A percentile compares a stretch with the other conserved stretches of the same genome.
phyloP scores from a whole-genome alignment of 2,888 invertebrate genomes.

The Liodrosophila aerea region DNA sequence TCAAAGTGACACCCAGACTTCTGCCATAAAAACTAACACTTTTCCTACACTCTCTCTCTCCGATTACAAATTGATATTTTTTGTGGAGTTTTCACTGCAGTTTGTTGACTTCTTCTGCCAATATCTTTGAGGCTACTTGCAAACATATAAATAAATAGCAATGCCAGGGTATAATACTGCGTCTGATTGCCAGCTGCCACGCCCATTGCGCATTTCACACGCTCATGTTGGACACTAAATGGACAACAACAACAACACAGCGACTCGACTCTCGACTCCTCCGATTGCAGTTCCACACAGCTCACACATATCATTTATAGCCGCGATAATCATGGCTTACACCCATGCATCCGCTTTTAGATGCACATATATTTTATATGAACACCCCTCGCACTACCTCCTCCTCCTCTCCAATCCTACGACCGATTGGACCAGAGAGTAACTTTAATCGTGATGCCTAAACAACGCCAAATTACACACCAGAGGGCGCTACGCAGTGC shows the following conservation, averaged over 20 bases:
- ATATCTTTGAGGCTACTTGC: constrained; percentile 38
- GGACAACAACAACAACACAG: constrained; percentile 19
- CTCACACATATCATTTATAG: constrained; percentile 76
- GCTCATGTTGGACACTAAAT: constrained; percentile 56
- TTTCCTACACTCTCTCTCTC: background rate
- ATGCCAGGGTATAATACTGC: constrained; percentile 15
- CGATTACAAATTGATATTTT: background rate
- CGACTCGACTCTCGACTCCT: constrained; percentile 1
- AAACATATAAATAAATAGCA: constrained; percentile 59
- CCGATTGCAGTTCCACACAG: constrained; percentile 10
- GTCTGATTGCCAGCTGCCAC: constrained; percentile 37
- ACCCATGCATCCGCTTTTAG: constrained; percentile 69
- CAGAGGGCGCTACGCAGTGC: constrained; percentile 78
- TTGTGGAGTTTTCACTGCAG: background rate
- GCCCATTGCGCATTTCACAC: constrained; percentile 62
- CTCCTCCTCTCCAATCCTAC: background rate
- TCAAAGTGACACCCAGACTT: constrained; percentile 59
- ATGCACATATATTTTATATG: constrained; percentile 61
- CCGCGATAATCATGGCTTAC: constrained; percentile 79
- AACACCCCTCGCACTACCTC: background rate
- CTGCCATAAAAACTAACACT: constrained; percentile 61
- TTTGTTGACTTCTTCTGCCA: constrained; percentile 34
- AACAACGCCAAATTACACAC: constrained; percentile 79
- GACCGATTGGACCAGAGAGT: background rate
- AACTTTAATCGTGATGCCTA: constrained; percentile 75